Base-by-base conservation (phyloP, 2,888 invertebrate genomes). In the Calliopum simillimum region DNA sequence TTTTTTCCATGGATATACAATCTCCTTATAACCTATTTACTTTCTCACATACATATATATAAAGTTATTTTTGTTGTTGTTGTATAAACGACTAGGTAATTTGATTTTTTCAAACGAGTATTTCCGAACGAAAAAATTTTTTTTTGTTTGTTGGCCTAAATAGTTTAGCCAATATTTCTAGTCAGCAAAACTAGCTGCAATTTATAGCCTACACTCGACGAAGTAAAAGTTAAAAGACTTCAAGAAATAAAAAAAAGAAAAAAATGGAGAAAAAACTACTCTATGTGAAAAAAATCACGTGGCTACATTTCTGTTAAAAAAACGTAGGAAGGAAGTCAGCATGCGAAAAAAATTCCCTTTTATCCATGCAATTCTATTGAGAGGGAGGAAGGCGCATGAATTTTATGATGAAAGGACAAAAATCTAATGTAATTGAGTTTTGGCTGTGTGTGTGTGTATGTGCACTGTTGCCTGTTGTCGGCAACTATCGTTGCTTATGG, bases 361-460 rank as follows among this genome's bases (percentile, higher is more conserved):
- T 33, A 33, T 33, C 33, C 33, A 8, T 33, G 1, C 33, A 8
- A 33, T 33, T n/a, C 8, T 33, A 33, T 33, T 33, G 5, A 8
- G 33, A 8, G 33, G 33, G 33, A n/a, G n/a, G n/a, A n/a, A n/a
- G n/a, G n/a, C n/a, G n/a, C 8, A 6, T 1, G 33, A 5, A n/a
- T n/a, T 33, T 33, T 33, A 59, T 59, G 59, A 59, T 59, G 43
- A 59, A 59, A 59, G 59, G 33, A 59, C 43, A 41, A 59, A 25
- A 25, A 59, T n/a, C 59, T 59, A 43, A 59, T 59, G 59, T 43
- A 59, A 59, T 59, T 43, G 59, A 59, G 59, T 59, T 59, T 16
- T n/a, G 59, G 41, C 59, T 43, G 41, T 43, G 64, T 49, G 64
- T 43, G 47, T 47, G 46, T 55, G 43, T 43, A 12, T 72, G 74